Conservation (phyloP, 2,113 vertebrate genomes). For the Zosterops hypoxanthus region DNA sequence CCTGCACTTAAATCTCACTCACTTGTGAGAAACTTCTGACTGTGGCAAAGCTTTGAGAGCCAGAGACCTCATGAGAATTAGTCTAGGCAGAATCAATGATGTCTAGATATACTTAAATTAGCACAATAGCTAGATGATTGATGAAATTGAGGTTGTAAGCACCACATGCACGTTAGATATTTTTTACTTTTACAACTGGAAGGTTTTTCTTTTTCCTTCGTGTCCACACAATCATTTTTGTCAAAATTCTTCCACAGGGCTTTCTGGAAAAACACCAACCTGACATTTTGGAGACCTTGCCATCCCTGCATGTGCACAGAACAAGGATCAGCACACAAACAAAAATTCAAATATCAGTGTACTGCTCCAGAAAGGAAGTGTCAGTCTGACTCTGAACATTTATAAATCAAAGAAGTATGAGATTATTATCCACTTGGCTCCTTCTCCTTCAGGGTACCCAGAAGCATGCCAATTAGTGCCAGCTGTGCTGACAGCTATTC, state of each 20-base stretch:
- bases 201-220: background rate
- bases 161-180: accelerated
- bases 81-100: background rate
- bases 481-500: slow-evolving; percentile 49
- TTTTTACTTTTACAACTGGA: background rate
- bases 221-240: background rate
- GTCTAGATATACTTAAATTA: background rate
- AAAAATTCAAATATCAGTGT: background rate
- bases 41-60: background rate
- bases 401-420: slow-evolving; percentile 38
- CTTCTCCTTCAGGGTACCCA: background rate
- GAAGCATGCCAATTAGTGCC: slow-evolving; percentile 32
- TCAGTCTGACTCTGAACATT: slow-evolving; percentile 9
- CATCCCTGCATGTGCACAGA: background rate
- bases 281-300: background rate
- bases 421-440: slow-evolving; percentile 8
- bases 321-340: background rate
- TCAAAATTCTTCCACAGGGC: background rate
- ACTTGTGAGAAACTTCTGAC: background rate
- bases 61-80: background rate
- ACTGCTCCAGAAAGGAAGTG: slow-evolving; percentile 4
- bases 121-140: background rate
- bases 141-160: background rate
- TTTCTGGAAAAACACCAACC: background rate
- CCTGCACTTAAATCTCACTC: background rate